Evolutionary conservation across 1,140 invertebrate species (phyloP).

Genomic region (Calephelis virginiensis): DNA sequence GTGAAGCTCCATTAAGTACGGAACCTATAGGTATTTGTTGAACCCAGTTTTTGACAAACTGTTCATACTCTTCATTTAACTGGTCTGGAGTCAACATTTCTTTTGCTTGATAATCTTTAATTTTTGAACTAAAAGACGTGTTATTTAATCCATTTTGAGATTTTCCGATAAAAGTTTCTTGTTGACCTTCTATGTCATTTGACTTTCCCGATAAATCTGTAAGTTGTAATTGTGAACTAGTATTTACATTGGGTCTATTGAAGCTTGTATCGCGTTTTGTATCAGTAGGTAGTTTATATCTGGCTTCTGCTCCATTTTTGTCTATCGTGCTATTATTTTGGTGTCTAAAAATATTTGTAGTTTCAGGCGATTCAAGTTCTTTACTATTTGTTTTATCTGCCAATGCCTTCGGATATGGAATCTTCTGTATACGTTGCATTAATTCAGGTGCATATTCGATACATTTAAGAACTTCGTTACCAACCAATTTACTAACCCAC

Average conservation of each 20-base stretch:
- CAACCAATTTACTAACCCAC: conserved; percentile 49
- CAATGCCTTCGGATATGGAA: conserved; percentile 33
- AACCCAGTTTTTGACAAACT: conserved; percentile 51
- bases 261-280: too few relatives aligned
- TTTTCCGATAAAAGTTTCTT: too few relatives aligned
- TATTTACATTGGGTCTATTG: too few relatives aligned
- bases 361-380: neutral
- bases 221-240: too few relatives aligned
- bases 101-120: neutral
- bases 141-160: neutral
- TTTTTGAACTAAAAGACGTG: neutral
- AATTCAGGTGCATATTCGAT: conserved; percentile 39
- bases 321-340: neutral
- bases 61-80: conserved; percentile 44
- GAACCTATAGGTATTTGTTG: conserved; percentile 44
- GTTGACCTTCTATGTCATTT: too few relatives aligned
- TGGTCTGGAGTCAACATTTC: conserved; percentile 21
- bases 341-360: neutral
- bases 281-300: too few relatives aligned
- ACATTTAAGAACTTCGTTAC: conserved; percentile 34
- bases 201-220: too few relatives aligned
- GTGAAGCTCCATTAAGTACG: conserved; percentile 28
- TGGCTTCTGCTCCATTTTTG: neutral
- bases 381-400: neutral
- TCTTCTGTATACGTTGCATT: conserved; percentile 38